Evolutionary conservation across 1,140 invertebrate genomes (phyloP).

Genomic region (Tachypleus tridentatus): DNA sequence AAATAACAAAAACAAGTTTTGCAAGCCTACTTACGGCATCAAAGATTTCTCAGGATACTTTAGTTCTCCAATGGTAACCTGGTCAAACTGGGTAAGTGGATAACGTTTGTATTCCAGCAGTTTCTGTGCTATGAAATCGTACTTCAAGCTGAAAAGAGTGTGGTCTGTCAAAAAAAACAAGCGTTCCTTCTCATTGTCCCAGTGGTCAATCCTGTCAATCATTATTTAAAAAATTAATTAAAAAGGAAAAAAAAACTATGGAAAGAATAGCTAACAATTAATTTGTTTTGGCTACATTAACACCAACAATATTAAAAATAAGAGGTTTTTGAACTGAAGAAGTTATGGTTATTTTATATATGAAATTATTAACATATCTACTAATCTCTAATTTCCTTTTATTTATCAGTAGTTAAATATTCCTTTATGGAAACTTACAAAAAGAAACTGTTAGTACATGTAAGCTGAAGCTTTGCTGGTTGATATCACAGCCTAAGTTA

Average conservation of each 20-base stretch:
- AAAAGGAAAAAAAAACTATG: not conserved
- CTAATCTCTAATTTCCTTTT: too few species aligned
- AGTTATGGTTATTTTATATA: too few species aligned
- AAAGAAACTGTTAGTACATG: too few species aligned
- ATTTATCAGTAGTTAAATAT: too few species aligned
- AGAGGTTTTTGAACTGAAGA: too few species aligned
- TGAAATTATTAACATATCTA: too few species aligned
- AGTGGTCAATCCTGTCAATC: conserved; percentile 56
- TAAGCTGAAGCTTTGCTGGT: too few species aligned
- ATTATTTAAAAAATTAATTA: not conserved
- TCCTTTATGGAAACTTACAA: too few species aligned
- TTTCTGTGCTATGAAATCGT: conserved; percentile 63
- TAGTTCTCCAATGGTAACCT: conserved; percentile 57
- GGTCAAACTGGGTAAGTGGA: conserved; percentile 50
- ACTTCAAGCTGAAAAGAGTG: conserved; percentile 58
- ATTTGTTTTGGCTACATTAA: too few species aligned
- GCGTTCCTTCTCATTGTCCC: conserved; percentile 74
- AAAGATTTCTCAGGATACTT: conserved; percentile 62
- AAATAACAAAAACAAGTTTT: not conserved
- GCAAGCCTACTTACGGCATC: conserved; percentile 55
- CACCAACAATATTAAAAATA: too few species aligned
- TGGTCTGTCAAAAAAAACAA: conserved; percentile 56
- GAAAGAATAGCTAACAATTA: too few species aligned
- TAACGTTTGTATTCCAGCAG: conserved; percentile 53
- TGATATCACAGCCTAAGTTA: too few species aligned